Evolutionary conservation across 1,140 invertebrate genomes (phyloP).

Genomic region (Bombus superbus): DNA sequence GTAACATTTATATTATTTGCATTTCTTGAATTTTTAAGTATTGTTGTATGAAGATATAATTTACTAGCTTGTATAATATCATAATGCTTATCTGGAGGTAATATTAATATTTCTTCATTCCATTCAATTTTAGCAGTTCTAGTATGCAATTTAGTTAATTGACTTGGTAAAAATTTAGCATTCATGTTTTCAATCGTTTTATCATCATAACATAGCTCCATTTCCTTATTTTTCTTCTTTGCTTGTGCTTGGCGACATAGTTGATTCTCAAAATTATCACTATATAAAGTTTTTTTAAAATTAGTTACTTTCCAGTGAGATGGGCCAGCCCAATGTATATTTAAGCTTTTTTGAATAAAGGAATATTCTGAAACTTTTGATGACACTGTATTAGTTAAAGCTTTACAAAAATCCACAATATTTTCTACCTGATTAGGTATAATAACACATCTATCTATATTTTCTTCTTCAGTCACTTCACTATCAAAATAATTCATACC

Average conservation of each 20-base stretch:
- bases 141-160: conserved; percentile 36
- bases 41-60: conserved; percentile 61
- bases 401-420: conserved; percentile 72
- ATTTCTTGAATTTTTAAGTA: not conserved
- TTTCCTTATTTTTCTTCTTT: conserved; percentile 66
- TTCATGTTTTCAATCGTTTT: conserved; percentile 31
- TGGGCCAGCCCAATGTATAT: conserved; percentile 89
- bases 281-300: conserved; percentile 6
- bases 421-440: conserved; percentile 46
- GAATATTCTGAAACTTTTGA: conserved; percentile 86
- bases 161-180: conserved; percentile 55
- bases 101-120: conserved; percentile 70
- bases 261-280: conserved; percentile 44
- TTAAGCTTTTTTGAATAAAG: conserved; percentile 84
- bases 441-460: conserved; percentile 42
- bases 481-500: conserved; percentile 59
- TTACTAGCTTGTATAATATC: conserved; percentile 61
- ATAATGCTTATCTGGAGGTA: conserved; percentile 68
- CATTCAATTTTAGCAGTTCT: conserved; percentile 71
- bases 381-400: conserved; percentile 70
- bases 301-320: conserved; percentile 87
- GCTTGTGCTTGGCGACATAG: conserved; percentile 55
- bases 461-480: conserved; percentile 57
- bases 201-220: conserved; percentile 62
- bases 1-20: conserved; percentile 44